phyloP scores from a whole-genome alignment of 2,888 invertebrate genomes.

The Troilus luridus region DNA sequence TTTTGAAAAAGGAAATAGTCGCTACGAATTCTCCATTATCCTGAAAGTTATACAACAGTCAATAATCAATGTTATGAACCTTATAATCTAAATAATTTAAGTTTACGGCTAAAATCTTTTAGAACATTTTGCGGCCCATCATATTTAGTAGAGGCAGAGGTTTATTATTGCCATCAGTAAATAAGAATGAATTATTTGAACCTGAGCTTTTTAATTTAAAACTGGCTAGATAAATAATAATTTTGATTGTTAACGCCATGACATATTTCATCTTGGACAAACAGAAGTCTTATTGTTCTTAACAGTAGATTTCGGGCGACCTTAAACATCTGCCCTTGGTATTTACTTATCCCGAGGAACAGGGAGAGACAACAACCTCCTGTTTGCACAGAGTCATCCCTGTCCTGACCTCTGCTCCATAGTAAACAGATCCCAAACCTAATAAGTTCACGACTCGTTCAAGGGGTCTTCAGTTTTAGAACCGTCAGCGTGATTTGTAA shows the following conservation, averaged over 20 bases:
- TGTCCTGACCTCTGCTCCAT: background rate
- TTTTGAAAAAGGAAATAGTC: too few species aligned
- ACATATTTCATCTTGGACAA: background rate
- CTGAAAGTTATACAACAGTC: too few species aligned
- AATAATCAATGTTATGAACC: too few species aligned
- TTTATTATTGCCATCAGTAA: too few species aligned
- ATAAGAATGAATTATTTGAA: too few species aligned
- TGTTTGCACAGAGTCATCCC: background rate
- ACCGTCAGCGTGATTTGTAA: background rate
- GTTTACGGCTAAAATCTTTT: too few species aligned
- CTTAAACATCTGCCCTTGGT: background rate
- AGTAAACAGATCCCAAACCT: background rate
- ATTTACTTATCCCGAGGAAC: background rate
- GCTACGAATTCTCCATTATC: too few species aligned
- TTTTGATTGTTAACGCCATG: background rate
- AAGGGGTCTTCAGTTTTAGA: background rate
- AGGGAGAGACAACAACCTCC: background rate
- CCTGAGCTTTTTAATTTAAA: background rate
- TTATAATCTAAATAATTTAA: too few species aligned
- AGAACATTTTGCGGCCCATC: too few species aligned
- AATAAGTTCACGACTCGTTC: background rate
- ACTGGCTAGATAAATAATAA: background rate
- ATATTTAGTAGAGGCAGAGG: too few species aligned
- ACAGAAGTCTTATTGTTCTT: slow-evolving; percentile 2
- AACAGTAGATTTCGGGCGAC: background rate